Evolutionary conservation across 2,888 invertebrate genomes (phyloP), one percentile per base, ranked within the genome.

Genomic region (Schizaphis graminum): DNA sequence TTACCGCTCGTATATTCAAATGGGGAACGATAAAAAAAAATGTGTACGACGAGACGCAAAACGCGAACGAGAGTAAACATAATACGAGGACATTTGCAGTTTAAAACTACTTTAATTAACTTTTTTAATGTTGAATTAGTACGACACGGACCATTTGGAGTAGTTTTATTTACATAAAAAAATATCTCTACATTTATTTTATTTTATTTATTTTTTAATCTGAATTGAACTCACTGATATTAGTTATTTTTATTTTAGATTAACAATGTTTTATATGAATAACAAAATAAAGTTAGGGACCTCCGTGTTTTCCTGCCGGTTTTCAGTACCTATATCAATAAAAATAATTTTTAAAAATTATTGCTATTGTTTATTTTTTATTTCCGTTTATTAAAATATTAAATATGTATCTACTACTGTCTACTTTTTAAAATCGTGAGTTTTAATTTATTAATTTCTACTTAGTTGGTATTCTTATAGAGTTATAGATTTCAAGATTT

Each of bases 31-130:
- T 56, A 41, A 57, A 87, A 87, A 87, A 49, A 49, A 87, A 89
- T 89, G 56, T 89, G 41, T 2, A 44, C 35, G 56, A 24, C 56
- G 91, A 91, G 91, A 84, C 49, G 41, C 49, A 44, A 85, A 85
- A 91, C n/a, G 41, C 24, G 41, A 85, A 91, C 91, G 91, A 57
- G 85, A 85, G 57, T n/a, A 91, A 56, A 53, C 24, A 91, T 86
- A 57, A 47, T 44, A 91, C 91, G 91, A 85, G 91, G 57, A 56
- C 56, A 57, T 91, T 91, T 77, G 91, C 77, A n/a, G 49, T 91
- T 91, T 85, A n/a, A 91, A 85, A 91, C 85, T 85, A 85, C 85
- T 91, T 91, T 91, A 85, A 86, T 91, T 91, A 91, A 85, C 91
- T 91, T 91, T 91, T 91, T 85, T 85, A 91, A 77, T 91, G 91